Conservation (phyloP, 1,140 invertebrate genomes). For the Papilio helenus region DNA sequence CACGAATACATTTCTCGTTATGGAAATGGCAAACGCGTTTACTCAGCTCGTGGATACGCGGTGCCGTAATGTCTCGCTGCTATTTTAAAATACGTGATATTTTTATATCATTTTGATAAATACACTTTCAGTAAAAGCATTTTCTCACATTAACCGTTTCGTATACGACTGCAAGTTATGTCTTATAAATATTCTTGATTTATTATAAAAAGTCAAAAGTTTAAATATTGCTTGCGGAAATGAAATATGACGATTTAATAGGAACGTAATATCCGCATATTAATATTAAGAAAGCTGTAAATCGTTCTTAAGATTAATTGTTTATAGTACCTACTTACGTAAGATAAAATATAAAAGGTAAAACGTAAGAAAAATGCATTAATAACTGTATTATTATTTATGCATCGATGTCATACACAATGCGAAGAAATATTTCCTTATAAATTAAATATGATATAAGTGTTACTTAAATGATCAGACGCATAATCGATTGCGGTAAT, state of each 20-base stretch:
- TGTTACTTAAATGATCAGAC: slow-evolving; percentile 13
- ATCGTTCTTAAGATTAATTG: background rate
- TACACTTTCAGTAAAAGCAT: background rate
- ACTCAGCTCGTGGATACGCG: background rate
- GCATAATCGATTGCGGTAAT: slow-evolving; percentile 19
- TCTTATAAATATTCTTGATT: background rate
- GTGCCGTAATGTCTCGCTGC: slow-evolving; percentile 9
- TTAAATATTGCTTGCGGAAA: background rate
- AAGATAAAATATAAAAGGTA: background rate
- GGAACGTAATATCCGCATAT: slow-evolving; percentile 12
- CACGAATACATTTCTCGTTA: slow-evolving; percentile 40
- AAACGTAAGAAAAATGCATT: background rate
- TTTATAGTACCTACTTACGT: background rate
- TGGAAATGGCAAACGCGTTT: slow-evolving; percentile 23
- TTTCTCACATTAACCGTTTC: background rate
- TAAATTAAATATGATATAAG: background rate
- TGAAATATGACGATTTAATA: background rate
- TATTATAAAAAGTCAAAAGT: background rate
- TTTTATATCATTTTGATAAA: background rate
- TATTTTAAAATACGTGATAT: background rate
- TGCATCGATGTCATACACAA: background rate
- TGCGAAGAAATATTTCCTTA: background rate
- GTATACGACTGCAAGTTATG: too few species aligned
- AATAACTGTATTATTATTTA: slow-evolving; percentile 1
- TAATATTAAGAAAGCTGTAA: background rate